Percentiles rank a stretch among this genome's conserved stretches.
Evolutionary conservation across 2,888 invertebrate species (phyloP).

Genomic region (Torymus tubicola): DNA sequence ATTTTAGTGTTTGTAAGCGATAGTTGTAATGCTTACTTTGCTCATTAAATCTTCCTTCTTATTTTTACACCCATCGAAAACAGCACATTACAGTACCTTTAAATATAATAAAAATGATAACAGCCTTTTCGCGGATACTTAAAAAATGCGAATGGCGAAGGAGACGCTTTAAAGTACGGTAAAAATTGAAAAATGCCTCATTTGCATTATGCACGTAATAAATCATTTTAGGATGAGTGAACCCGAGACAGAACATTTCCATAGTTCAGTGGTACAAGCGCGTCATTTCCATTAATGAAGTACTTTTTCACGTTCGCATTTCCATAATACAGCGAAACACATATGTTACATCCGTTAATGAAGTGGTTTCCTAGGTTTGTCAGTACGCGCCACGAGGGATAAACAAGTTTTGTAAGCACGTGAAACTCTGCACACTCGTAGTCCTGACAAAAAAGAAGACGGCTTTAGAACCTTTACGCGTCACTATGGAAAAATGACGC

Average conservation of each 20-base stretch:
- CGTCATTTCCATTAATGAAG: slow-evolving; percentile 50
- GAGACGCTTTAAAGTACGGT: background rate
- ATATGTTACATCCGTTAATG: slow-evolving; percentile 36
- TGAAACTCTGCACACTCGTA: background rate
- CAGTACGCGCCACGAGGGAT: slow-evolving; percentile 2
- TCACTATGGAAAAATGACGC: background rate
- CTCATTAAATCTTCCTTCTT: background rate
- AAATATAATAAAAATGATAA: background rate
- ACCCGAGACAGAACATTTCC: slow-evolving; percentile 30
- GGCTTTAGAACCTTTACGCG: too few relatives aligned
- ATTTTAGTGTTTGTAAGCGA: slow-evolving; percentile 5
- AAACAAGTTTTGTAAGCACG: slow-evolving; percentile 38
- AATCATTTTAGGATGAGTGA: slow-evolving; percentile 37
- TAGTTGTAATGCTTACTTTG: background rate
- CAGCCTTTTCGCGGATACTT: background rate
- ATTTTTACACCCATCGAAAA: background rate
- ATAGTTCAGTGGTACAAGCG: slow-evolving; percentile 28
- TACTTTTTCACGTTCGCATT: slow-evolving; percentile 37
- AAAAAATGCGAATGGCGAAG: background rate
- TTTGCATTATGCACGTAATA: slow-evolving; percentile 30
- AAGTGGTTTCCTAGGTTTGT: slow-evolving; percentile 40
- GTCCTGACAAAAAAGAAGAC: too few relatives aligned
- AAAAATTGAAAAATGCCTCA: background rate
- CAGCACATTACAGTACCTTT: slow-evolving; percentile 3
- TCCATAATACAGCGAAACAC: slow-evolving; percentile 33